phyloP scores from a whole-genome alignment of 2,797 vertebrate genomes.

The Choloepus didactylus region DNA sequence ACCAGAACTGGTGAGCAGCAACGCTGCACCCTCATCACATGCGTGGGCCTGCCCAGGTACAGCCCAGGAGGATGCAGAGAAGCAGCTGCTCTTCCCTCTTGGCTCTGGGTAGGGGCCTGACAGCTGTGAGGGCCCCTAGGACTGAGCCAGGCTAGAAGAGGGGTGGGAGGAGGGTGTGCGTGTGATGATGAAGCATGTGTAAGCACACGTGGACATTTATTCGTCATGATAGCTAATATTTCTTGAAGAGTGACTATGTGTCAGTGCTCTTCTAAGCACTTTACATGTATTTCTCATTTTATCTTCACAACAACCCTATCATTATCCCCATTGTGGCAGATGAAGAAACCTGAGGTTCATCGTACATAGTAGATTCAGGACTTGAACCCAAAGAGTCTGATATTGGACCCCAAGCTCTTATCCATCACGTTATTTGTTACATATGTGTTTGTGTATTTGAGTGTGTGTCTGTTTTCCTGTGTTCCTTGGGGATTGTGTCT shows the following conservation, averaged over 20 bases:
- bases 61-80: neutral
- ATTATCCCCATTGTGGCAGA: neutral
- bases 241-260: neutral
- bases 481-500: neutral
- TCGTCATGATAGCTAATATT: neutral
- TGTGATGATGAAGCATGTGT: neutral
- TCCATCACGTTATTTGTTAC: neutral
- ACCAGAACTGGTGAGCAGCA: constrained; percentile 5
- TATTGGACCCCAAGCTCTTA: neutral
- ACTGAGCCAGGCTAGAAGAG: neutral
- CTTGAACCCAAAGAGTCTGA: neutral
- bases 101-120: neutral
- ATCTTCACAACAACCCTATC: neutral
- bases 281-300: neutral
- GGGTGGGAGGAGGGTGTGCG: neutral
- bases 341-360: neutral
- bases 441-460: too few species aligned
- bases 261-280: neutral
- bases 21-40: neutral
- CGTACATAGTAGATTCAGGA: neutral
- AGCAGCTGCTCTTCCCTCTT: neutral
- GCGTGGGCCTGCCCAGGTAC: neutral
- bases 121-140: neutral
- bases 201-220: neutral
- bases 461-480: neutral